Evolutionary conservation across 2,888 invertebrate genomes (phyloP), one percentile per base, ranked within the genome.

Genomic region (Hanleya hanleyi): DNA sequence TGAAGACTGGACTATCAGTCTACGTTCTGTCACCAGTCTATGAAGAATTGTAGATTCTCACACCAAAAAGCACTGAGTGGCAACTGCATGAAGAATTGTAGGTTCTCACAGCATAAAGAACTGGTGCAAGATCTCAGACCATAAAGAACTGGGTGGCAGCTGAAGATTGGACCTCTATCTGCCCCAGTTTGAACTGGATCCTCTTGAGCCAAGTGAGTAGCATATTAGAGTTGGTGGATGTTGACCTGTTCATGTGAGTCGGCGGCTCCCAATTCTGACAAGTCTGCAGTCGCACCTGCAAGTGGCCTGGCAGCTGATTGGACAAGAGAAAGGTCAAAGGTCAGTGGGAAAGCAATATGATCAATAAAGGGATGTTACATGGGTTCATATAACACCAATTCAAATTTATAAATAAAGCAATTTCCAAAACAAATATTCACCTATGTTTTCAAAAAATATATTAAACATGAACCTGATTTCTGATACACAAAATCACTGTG

Each of bases 181-280:
- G 98, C 5, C 97, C 97, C 95, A 99, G 97, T 92, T 98, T 99
- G 89, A 98, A 97, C 89, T 98, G 96, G 76, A 98, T 93, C 67
- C 97, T 93, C 91, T 97, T 96, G 71, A 99, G 92, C 95, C 98
- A 97, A 81, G 95, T 94, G 47, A 91, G 81, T 36, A 92, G 85
- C 35, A 90, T 84, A 70, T 83, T 84, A 15, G 88, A 88, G 91
- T 92, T 88, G 70, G 88, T 83, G 36, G 87, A 85, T 12, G 88
- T 85, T 71, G 88, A 86, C 76, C 88, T 88, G 50, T 85, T 85
- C 33, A 85, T 84, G 6, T 84, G 84, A 90, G 91, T 83, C 1
- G 92, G 92, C 0, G 94, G 95, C 35, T 94, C 93, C 90, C 95
- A 95, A 90, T 97, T 96, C 78, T 96, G 94, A 82, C 97, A 97